These are phyloP conservation scores for Ctenopoma multispine DNA, from an alignment of 2,797 vertebrate genomes.

Conservation along the genomic window DNA sequence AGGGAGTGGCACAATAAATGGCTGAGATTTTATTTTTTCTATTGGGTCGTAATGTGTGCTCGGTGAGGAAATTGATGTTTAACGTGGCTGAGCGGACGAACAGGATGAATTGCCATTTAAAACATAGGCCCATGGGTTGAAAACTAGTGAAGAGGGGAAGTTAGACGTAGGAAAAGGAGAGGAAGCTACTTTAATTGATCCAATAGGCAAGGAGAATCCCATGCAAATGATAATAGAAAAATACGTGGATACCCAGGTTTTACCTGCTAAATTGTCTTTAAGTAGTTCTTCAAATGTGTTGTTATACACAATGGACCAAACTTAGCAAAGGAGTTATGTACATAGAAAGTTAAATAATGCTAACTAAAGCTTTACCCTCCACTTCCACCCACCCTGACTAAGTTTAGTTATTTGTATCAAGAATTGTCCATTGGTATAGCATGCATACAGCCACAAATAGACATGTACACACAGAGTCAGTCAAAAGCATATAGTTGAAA, in stretches of 20 bases:
- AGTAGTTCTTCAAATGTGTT: conserved; percentile 68
- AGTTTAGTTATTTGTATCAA: background rate
- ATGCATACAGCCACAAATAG: background rate
- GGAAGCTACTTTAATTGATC: conserved; percentile 71
- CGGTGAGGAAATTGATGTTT: conserved; percentile 84
- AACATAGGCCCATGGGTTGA: conserved; percentile 78
- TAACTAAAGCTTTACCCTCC: conserved; percentile 60
- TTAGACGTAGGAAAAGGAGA: conserved; percentile 74
- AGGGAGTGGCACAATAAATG: conserved; percentile 77
- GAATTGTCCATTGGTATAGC: background rate
- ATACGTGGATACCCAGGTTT: conserved; percentile 71
- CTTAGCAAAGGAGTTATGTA: conserved; percentile 57
- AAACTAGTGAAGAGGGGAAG: conserved; percentile 54
- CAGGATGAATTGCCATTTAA: conserved; percentile 84
- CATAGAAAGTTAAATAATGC: conserved; percentile 61
- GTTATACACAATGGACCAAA: conserved; percentile 66
- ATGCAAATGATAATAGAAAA: conserved; percentile 65
- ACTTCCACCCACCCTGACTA: no score
- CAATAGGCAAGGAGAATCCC: conserved; percentile 74
- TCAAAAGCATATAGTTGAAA: conserved; percentile 63
- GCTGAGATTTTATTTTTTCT: conserved; percentile 81
- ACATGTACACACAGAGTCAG: background rate
- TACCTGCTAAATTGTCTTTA: conserved; percentile 70
- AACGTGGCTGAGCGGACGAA: conserved; percentile 79
- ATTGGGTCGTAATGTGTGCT: conserved; percentile 84